Percentiles rank a stretch among this genome's conserved stretches.
These are phyloP conservation scores for Diaperis boleti DNA, from an alignment of 2,888 invertebrate species.

Conservation along the genomic window DNA sequence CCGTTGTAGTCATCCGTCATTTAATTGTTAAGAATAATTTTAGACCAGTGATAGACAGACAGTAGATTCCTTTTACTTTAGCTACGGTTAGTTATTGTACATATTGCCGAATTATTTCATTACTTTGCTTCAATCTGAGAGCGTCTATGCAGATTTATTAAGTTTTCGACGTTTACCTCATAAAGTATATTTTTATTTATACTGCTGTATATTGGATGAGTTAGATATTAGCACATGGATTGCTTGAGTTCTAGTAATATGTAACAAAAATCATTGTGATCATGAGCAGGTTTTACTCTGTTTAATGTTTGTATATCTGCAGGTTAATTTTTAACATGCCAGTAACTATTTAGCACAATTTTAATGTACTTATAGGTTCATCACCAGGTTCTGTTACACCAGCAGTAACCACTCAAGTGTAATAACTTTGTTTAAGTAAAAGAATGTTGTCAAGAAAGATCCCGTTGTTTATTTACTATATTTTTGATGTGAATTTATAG, in stretches of 20 bases:
- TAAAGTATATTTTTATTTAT: constrained; percentile 47
- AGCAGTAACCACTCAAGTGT: constrained; percentile 34
- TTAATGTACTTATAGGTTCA: constrained; percentile 50
- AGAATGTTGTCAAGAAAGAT: constrained; percentile 40
- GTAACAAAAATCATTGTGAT: constrained; percentile 41
- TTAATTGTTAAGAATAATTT: constrained; percentile 35
- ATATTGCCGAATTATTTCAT: constrained; percentile 47
- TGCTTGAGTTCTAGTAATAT: constrained; percentile 24
- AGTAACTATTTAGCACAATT: constrained; percentile 50
- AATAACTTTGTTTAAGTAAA: constrained; percentile 33
- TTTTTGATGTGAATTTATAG: constrained; percentile 34
- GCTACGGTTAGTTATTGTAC: constrained; percentile 45
- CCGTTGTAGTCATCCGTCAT: constrained; percentile 42
- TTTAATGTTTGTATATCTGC: constrained; percentile 22
- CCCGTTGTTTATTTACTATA: constrained; percentile 39
- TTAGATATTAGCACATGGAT: constrained; percentile 24
- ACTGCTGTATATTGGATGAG: constrained; percentile 39
- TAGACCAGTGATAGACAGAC: constrained; percentile 40
- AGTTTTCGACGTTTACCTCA: constrained; percentile 47
- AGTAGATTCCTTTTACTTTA: constrained; percentile 49
- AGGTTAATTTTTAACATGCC: constrained; percentile 42
- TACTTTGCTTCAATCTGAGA: constrained; percentile 39
- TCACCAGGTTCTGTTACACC: constrained; percentile 41
- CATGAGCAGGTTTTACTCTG: constrained; percentile 42
- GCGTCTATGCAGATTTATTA: constrained; percentile 44